phyloP scores from a whole-genome alignment of 2,888 invertebrate genomes.

The Lithophane semibrunnea region DNA sequence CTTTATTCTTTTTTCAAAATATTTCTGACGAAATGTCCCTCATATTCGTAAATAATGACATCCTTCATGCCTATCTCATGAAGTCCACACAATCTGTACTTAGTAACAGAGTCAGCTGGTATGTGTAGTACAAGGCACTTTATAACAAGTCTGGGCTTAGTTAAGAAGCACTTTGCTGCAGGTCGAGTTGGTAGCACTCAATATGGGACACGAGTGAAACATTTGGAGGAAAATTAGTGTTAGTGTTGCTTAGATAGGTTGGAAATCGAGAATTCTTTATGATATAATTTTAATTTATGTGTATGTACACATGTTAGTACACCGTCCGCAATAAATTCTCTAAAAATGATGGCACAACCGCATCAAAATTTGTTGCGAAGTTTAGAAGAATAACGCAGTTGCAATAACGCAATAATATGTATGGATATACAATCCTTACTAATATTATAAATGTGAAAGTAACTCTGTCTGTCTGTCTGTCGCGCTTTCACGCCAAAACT shows the following conservation, averaged over 20 bases:
- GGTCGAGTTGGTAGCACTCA: slow-evolving; percentile 50
- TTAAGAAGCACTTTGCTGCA: slow-evolving; percentile 57
- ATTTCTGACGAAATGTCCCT: too few species aligned
- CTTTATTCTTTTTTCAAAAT: background rate
- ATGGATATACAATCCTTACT: too few species aligned
- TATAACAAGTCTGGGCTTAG: slow-evolving; percentile 60
- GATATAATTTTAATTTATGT: background rate
- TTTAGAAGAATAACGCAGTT: too few species aligned
- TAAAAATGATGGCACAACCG: too few species aligned
- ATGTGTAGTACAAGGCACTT: slow-evolving; percentile 57
- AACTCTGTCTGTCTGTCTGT: too few species aligned
- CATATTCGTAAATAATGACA: slow-evolving; percentile 3
- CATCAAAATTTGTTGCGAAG: too few species aligned
- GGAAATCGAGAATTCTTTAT: background rate
- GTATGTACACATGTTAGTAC: background rate
- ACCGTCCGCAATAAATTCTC: too few species aligned
- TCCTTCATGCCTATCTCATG: slow-evolving; percentile 35
- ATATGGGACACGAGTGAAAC: slow-evolving; percentile 35
- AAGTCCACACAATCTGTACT: slow-evolving; percentile 52
- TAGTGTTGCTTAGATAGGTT: slow-evolving; percentile 8
- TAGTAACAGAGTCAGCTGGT: slow-evolving; percentile 56
- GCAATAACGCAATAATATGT: too few species aligned
- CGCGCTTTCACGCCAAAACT: too few species aligned
- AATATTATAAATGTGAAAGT: too few species aligned
- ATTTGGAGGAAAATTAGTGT: slow-evolving; percentile 36